Evolutionary conservation across 2,113 vertebrate species (phyloP).

Genomic region (Fukomys damarensis): DNA sequence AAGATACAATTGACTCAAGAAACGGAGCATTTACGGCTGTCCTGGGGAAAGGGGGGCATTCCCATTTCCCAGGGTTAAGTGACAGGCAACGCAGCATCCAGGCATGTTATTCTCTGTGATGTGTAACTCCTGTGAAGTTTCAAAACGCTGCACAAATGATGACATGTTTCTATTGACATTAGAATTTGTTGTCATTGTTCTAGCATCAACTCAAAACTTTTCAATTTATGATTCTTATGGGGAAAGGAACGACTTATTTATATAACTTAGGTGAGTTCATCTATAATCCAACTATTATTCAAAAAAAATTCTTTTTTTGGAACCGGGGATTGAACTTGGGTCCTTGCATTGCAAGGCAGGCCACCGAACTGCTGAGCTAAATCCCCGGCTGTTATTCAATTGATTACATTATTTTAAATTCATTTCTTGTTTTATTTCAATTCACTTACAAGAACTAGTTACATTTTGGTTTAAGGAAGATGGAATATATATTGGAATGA

Average conservation of each 20-base stretch:
- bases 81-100: background rate
- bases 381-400: conserved; percentile 3
- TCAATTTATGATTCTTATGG: background rate
- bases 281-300: background rate
- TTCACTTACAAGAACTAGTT: background rate
- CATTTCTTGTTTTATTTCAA: conserved; percentile 53
- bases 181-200: background rate
- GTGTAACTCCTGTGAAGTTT: background rate
- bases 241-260: background rate
- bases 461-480: background rate
- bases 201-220: conserved; percentile 42
- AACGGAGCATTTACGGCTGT: background rate
- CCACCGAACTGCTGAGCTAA: too few relatives aligned
- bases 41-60: background rate
- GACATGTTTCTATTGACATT: background rate
- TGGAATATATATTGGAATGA: conserved; percentile 20
- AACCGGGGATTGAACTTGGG: too few relatives aligned
- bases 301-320: too few relatives aligned
- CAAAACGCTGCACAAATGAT: background rate
- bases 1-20: background rate
- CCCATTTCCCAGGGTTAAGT: background rate
- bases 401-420: conserved; percentile 47
- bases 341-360: too few relatives aligned
- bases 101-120: background rate
- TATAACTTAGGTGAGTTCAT: conserved; percentile 7